Base-by-base conservation (phyloP, 2,888 invertebrate species). In the Idaea dimidiata region DNA sequence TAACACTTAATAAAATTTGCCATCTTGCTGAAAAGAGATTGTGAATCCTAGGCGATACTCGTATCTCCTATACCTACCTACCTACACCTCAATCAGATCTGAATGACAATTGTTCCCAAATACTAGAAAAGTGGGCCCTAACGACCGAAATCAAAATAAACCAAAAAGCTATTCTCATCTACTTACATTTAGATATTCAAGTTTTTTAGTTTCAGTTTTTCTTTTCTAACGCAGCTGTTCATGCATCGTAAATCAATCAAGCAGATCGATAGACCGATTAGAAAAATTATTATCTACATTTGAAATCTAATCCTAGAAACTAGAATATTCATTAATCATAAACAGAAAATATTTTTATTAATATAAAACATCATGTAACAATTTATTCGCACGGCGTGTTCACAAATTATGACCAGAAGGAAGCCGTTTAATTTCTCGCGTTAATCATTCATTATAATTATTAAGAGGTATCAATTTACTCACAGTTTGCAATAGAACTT, bases 261-360 rank as follows among this genome's bases (percentile, higher is more conserved):
- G 14, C 10, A 14, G 43, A 43, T 43, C 43, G 43, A 43, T 8
- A 43, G 43, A 8, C 43, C 43, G 43, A 43, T 43, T 43, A 43
- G 43, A 43, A 43, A 43, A 3, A 43, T 43, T 43, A 43, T 43
- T 43, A 43, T 43, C 43, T 43, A 43, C 43, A 14, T 43, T 43
- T 43, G 43, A 43, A 43, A 43, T 43, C 43, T 43, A 43, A 43
- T 43, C 43, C 43, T 43, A 43, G 6, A 43, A 43, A 43, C 43
- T 43, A 43, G 43, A 43, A 43, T 43, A 43, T 43, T 43, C 43
- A 43, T 43, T 43, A 43, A 43, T 43, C 43, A 43, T 43, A 43
- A 43, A 43, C 43, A 43, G 43, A 43, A 24, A 14, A 43, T 43
- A 43, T 43, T 43, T 43, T 43, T 43, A 43, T 43, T 43, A 43